Conservation (phyloP, 2,888 invertebrate genomes). For the Coremacera marginata region DNA sequence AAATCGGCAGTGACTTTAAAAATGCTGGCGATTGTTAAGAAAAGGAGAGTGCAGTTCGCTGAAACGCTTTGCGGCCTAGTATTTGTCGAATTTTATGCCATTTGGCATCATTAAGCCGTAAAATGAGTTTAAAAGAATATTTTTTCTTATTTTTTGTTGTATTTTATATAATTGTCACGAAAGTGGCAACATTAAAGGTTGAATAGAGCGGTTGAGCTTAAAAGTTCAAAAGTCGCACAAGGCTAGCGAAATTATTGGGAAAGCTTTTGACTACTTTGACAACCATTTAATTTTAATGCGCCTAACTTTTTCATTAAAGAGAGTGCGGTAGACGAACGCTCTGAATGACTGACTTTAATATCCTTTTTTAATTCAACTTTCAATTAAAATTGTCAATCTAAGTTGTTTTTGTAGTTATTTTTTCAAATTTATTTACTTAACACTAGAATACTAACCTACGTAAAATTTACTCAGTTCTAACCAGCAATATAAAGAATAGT, state of each 20-base stretch:
- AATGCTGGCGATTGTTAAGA: neutral
- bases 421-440: neutral
- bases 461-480: too few relatives aligned
- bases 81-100: neutral
- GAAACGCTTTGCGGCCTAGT: neutral
- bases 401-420: neutral
- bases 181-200: too few relatives aligned
- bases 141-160: constrained; percentile 4
- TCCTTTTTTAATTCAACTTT: neutral
- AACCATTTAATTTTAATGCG: neutral
- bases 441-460: too few relatives aligned
- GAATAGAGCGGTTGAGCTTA: neutral
- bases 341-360: too few relatives aligned
- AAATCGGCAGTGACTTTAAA: neutral
- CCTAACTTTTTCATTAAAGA: neutral
- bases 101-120: constrained; percentile 23
- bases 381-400: neutral
- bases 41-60: neutral
- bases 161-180: too few relatives aligned
- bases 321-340: too few relatives aligned
- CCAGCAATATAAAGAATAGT: too few relatives aligned
- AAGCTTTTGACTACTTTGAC: neutral
- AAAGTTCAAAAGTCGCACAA: neutral
- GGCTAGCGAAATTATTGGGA: neutral
- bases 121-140: constrained; percentile 20